Base-by-base conservation (phyloP, 2,888 invertebrate species). In the Rhagonycha lutea region DNA sequence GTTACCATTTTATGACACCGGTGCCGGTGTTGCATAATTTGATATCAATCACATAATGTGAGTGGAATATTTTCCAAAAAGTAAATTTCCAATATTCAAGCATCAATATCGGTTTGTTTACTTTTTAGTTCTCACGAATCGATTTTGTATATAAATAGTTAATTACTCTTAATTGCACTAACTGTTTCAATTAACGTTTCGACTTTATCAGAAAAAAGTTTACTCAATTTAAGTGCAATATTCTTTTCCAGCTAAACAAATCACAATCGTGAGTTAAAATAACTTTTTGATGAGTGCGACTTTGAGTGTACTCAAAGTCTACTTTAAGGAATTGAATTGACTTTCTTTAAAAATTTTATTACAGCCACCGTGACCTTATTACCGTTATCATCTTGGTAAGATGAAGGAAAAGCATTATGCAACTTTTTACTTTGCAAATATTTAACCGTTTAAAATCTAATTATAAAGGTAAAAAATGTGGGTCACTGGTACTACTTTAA, bases 291-390 rank as follows among this genome's bases (percentile, higher is more conserved):
- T 14, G 32, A 68, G 32, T 28, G 10, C 18, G 26, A 62, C 47
- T n/a, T 47, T 26, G 28, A 62, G 14, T 61, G 61, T 23, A 70
- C 70, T 61, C 28, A 70, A 70, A 70, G 26, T 62, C 70, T 26
- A 23, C 71, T 63, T 65, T 65, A 24, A 47, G 47, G 14, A 63
- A 65, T 65, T 47, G 47, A 47, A 47, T 47, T 65, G 65, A 71
- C 71, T 71, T 71, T 71, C 71, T 71, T 71, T 71, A 63, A 47
- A 47, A 71, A 71, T 71, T 71, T 71, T 65, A 71, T 71, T 71
- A 32, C 32, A 71, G 32, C 47, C 71, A 71, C 32, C 71, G 47
- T 71, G 71, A 71, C 71, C 63, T 65, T 14, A 65, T 63, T 65
- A 65, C 71, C 32, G 71, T 71, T 71, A 71, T 71, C 71, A 71